A percentile compares a stretch with the other conserved stretches of the same genome.
Evolutionary conservation across 1,140 invertebrate genomes (phyloP).

Genomic region (Pachypeltis micranthus): DNA sequence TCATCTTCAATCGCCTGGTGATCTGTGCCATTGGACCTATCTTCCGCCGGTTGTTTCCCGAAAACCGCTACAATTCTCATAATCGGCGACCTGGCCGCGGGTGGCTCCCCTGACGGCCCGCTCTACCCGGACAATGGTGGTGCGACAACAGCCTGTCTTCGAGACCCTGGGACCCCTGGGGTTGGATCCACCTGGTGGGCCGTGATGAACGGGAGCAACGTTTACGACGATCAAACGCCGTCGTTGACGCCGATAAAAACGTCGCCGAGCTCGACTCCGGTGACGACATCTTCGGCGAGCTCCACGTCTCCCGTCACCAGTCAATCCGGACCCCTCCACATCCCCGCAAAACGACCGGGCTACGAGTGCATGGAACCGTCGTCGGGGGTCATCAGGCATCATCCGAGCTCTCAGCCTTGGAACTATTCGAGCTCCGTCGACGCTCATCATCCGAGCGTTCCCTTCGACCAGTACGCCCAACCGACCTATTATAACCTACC

Average conservation of each 20-base stretch:
- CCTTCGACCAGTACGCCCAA: slow-evolving; percentile 57
- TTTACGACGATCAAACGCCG: slow-evolving; percentile 37
- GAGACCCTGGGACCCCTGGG: slow-evolving; percentile 64
- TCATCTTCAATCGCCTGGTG: not conserved
- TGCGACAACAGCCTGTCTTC: slow-evolving; percentile 47
- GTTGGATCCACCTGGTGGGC: slow-evolving; percentile 54
- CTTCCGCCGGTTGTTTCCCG: slow-evolving; percentile 15
- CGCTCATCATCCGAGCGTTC: slow-evolving; percentile 39
- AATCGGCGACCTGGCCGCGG: slow-evolving; percentile 63
- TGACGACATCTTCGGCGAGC: slow-evolving; percentile 44
- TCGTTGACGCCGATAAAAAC: slow-evolving; percentile 28
- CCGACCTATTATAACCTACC: slow-evolving; percentile 67
- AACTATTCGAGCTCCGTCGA: slow-evolving; percentile 55
- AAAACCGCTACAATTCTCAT: slow-evolving; percentile 47
- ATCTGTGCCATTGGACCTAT: not conserved
- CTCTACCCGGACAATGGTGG: slow-evolving; percentile 57
- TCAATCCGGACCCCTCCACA: slow-evolving; percentile 60
- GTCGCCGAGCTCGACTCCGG: slow-evolving; percentile 40
- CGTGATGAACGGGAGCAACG: slow-evolving; percentile 63
- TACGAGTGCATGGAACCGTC: slow-evolving; percentile 36
- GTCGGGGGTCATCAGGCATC: slow-evolving; percentile 58
- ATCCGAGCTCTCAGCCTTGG: slow-evolving; percentile 53
- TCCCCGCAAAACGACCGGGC: slow-evolving; percentile 63
- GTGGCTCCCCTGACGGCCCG: slow-evolving; percentile 47
- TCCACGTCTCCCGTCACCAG: slow-evolving; percentile 53